Evolutionary conservation across 2,888 invertebrate genomes (phyloP).

Genomic region (Lordiphosa andalusiaca): DNA sequence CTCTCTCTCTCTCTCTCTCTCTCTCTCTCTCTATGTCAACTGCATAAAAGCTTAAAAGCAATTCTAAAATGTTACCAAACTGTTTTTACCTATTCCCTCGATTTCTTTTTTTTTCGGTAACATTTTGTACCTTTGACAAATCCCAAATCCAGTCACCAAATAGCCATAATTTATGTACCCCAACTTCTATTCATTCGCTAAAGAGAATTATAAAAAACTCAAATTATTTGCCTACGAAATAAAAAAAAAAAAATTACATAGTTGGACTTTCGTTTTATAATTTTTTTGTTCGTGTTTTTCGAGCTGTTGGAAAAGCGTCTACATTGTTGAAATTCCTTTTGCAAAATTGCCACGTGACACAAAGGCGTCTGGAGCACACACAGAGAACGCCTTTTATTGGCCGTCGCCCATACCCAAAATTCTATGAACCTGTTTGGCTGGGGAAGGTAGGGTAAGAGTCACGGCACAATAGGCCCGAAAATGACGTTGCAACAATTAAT

Average conservation of each 20-base stretch:
- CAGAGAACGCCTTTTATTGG: conserved; percentile 65
- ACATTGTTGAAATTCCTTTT: conserved; percentile 78
- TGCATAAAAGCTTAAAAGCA: conserved; percentile 13
- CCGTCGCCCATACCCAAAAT: conserved; percentile 38
- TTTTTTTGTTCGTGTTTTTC: conserved; percentile 21
- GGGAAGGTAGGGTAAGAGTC: conserved; percentile 11
- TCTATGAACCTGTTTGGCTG: not conserved
- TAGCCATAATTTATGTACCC: conserved; percentile 55
- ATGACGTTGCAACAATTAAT: conserved; percentile 77
- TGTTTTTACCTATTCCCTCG: no score
- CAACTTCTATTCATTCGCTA: not conserved
- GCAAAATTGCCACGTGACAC: conserved; percentile 64
- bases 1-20: no score
- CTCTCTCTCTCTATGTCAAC: no score
- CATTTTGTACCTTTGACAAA: conserved; percentile 60
- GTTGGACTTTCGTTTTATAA: conserved; percentile 41
- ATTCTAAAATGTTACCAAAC: not conserved
- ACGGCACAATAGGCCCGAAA: conserved; percentile 68
- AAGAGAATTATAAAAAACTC: not conserved
- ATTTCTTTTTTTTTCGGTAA: conserved; percentile 11
- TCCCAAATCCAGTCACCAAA: conserved; percentile 70
- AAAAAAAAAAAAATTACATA: conserved; percentile 47
- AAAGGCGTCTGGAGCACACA: conserved; percentile 76
- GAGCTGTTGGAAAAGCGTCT: conserved; percentile 73
- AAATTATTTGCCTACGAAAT: conserved; percentile 44